These are phyloP conservation scores for Disparrhopalites patrizii DNA, from an alignment of 2,888 invertebrate genomes.

Conservation along the genomic window DNA sequence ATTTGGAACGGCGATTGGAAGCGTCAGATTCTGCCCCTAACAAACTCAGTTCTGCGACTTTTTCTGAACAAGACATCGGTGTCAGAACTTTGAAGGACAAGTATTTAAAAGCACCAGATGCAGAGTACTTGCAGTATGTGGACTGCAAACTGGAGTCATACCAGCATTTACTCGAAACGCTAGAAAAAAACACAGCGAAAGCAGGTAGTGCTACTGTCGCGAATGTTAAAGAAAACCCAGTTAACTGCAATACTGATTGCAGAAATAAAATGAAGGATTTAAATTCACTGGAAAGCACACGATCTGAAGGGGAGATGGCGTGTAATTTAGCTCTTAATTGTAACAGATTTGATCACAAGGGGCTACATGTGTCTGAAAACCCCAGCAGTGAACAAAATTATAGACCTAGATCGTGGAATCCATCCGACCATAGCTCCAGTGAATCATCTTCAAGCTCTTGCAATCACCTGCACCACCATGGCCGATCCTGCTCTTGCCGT, in stretches of 20 bases:
- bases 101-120: neutral
- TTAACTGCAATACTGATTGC: neutral
- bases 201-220: neutral
- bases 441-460: constrained; percentile 36
- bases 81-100: neutral
- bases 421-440: constrained; percentile 37
- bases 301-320: constrained; percentile 15
- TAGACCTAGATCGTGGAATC: constrained; percentile 44
- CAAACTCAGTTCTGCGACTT: neutral
- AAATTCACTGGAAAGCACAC: neutral
- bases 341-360: constrained; percentile 1
- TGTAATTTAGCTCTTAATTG: neutral
- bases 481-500: neutral
- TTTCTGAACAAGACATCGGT: neutral
- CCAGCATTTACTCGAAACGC: constrained; percentile 1
- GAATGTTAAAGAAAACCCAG: neutral
- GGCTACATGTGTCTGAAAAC: neutral
- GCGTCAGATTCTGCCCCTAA: neutral
- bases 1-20: constrained; percentile 10
- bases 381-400: constrained; percentile 17
- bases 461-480: neutral
- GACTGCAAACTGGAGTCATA: constrained; percentile 5
- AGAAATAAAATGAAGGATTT: neutral
- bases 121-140: constrained; percentile 3
- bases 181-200: neutral